Conservation (phyloP, 2,797 vertebrate genomes). For the Meriones psammophilus region DNA sequence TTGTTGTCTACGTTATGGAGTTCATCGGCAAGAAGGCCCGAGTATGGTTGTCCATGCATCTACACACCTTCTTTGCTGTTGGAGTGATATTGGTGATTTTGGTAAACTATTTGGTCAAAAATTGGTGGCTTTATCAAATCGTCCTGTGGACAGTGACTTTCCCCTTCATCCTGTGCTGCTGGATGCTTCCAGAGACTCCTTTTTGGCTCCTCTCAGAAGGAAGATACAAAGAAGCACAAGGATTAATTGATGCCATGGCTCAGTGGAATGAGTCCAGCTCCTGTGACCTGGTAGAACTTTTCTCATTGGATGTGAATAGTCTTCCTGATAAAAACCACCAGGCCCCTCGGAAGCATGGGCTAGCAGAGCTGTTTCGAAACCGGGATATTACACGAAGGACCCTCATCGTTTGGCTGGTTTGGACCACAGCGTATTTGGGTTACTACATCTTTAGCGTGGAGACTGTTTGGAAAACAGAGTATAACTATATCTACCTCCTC, state of each 20-base stretch:
- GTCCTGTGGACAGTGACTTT: conserved; percentile 92
- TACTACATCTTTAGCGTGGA: conserved; percentile 96
- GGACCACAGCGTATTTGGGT: conserved; percentile 96
- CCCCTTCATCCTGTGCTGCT: conserved; percentile 95
- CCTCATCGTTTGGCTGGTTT: conserved; percentile 95
- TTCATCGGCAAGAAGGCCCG: conserved; percentile 95
- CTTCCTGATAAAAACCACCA: conserved; percentile 10
- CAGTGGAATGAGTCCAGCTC: conserved; percentile 90
- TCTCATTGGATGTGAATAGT: conserved; percentile 83
- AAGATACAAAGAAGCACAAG: conserved; percentile 91
- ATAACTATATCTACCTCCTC: conserved; percentile 96
- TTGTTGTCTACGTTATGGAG: conserved; percentile 97
- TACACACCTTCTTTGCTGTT: conserved; percentile 95
- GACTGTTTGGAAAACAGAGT: conserved; percentile 94
- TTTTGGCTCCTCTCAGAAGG: conserved; percentile 95
- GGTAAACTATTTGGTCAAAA: conserved; percentile 93
- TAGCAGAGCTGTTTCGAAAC: conserved; percentile 93
- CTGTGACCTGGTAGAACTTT: conserved; percentile 91
- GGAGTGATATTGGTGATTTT: conserved; percentile 95
- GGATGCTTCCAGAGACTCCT: conserved; percentile 96
- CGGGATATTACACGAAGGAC: conserved; percentile 93
- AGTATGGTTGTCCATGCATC: conserved; percentile 96
- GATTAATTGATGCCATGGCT: conserved; percentile 92
- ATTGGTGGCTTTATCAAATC: conserved; percentile 97
- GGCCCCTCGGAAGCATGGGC: conserved; percentile 90